A percentile compares a stretch with the other conserved stretches of the same genome.
Evolutionary conservation across 2,888 invertebrate species (phyloP).

Genomic region (Adineta ricciae): DNA sequence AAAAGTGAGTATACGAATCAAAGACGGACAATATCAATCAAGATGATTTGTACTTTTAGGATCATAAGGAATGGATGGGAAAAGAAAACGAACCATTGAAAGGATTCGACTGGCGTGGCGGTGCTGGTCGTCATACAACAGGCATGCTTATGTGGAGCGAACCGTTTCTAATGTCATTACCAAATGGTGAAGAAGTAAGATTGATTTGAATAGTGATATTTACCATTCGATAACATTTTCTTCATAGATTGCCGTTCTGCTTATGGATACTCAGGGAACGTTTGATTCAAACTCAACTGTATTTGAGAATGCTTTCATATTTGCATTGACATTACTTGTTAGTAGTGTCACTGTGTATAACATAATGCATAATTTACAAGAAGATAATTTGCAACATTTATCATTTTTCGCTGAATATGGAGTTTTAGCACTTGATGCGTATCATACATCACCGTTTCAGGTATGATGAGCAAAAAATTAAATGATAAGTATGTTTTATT

Average conservation of each 20-base stretch:
- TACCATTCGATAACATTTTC: background rate
- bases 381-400: constrained; percentile 73
- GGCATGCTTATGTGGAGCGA: constrained; percentile 93
- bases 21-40: background rate
- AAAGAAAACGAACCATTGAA: constrained; percentile 68
- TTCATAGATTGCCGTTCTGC: constrained; percentile 63
- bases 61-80: constrained; percentile 67
- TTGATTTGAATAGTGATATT: background rate
- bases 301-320: constrained; percentile 90
- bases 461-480: constrained; percentile 37
- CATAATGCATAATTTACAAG: constrained; percentile 82
- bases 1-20: constrained; percentile 54
- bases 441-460: constrained; percentile 66
- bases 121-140: constrained; percentile 85
- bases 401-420: constrained; percentile 85
- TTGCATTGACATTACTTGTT: constrained; percentile 93
- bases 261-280: constrained; percentile 89
- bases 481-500: background rate
- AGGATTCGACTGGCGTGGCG: constrained; percentile 89
- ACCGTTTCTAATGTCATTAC: constrained; percentile 60
- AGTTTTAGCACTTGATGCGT: constrained; percentile 75
- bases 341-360: constrained; percentile 87
- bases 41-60: constrained; percentile 2
- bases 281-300: constrained; percentile 96
- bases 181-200: constrained; percentile 45